phyloP scores from a whole-genome alignment of 2,888 invertebrate genomes.

The Molanna angustata region DNA sequence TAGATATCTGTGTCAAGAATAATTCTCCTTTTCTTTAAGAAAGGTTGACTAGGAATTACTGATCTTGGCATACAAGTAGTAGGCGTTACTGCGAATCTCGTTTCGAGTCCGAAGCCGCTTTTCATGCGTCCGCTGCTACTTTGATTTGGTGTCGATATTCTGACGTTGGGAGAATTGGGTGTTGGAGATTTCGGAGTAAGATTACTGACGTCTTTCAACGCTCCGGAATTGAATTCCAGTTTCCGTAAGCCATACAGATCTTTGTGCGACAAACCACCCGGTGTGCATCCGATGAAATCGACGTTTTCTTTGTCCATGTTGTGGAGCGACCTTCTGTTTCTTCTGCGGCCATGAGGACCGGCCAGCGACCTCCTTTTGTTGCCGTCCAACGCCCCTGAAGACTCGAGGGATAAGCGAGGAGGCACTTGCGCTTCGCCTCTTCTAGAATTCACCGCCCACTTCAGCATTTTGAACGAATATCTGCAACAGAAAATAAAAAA shows the following conservation, averaged over 20 bases:
- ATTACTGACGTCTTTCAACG: constrained; percentile 60
- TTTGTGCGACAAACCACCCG: constrained; percentile 52
- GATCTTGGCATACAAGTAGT: constrained; percentile 15
- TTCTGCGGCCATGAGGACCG: constrained; percentile 44
- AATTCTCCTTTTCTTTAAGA: constrained; percentile 28
- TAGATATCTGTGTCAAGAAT: constrained; percentile 31
- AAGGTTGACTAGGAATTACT: constrained; percentile 14
- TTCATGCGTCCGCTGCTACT: constrained; percentile 41
- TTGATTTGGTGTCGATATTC: constrained; percentile 36
- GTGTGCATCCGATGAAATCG: constrained; percentile 55
- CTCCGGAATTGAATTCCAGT: constrained; percentile 43
- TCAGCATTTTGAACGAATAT: constrained; percentile 52
- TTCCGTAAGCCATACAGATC: constrained; percentile 57
- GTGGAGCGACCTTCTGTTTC: constrained; percentile 39
- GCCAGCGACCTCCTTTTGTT: constrained; percentile 48
- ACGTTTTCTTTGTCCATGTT: constrained; percentile 49
- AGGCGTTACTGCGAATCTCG: constrained; percentile 15
- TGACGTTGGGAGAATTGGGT: constrained; percentile 36
- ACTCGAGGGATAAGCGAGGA: constrained; percentile 46
- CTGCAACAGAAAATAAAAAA: constrained; percentile 42
- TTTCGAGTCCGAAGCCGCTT: constrained; percentile 12
- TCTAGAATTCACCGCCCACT: constrained; percentile 59
- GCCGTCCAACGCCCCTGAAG: constrained; percentile 43
- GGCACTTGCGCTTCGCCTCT: constrained; percentile 35
- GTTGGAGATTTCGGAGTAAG: constrained; percentile 55